Evolutionary conservation across 2,888 invertebrate genomes (phyloP).

Genomic region (Phytoseiulus persimilis): DNA sequence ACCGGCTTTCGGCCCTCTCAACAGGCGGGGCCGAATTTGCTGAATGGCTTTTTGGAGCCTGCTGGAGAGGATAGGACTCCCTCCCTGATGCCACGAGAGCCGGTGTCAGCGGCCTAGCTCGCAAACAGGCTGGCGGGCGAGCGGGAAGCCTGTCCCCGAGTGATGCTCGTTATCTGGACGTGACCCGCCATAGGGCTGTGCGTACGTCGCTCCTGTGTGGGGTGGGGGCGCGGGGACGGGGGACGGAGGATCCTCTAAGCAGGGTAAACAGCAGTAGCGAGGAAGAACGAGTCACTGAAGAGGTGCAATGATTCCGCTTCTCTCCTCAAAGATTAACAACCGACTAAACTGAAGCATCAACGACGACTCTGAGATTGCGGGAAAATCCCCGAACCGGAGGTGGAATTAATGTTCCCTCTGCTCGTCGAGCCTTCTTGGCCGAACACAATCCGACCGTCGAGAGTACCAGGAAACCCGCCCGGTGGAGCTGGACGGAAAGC

Average conservation of each 20-base stretch:
- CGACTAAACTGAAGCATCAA: not conserved
- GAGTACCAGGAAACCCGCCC: no score
- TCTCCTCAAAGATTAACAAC: slow-evolving; percentile 5
- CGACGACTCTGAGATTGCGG: not conserved
- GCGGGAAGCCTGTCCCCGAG: not conserved
- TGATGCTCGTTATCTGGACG: slow-evolving; percentile 5
- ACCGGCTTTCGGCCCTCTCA: not conserved
- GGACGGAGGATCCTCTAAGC: not conserved
- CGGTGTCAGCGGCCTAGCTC: not conserved
- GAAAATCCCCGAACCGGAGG: not conserved
- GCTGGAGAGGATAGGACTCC: not conserved
- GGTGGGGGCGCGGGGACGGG: not conserved
- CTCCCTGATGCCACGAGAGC: not conserved
- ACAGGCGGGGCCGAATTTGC: not conserved
- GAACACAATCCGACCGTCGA: no score
- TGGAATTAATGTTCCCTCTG: not conserved
- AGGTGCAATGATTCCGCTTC: not conserved
- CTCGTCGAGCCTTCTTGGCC: not conserved
- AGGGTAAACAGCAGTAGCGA: not conserved
- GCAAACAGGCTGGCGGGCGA: not conserved
- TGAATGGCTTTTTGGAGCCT: not conserved
- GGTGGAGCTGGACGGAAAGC: no score
- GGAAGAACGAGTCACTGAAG: not conserved
- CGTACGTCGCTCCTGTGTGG: not conserved
- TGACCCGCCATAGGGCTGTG: not conserved